These are phyloP conservation scores for Drosophila anomelani DNA, from an alignment of 2,888 invertebrate genomes.

Conservation along the genomic window DNA sequence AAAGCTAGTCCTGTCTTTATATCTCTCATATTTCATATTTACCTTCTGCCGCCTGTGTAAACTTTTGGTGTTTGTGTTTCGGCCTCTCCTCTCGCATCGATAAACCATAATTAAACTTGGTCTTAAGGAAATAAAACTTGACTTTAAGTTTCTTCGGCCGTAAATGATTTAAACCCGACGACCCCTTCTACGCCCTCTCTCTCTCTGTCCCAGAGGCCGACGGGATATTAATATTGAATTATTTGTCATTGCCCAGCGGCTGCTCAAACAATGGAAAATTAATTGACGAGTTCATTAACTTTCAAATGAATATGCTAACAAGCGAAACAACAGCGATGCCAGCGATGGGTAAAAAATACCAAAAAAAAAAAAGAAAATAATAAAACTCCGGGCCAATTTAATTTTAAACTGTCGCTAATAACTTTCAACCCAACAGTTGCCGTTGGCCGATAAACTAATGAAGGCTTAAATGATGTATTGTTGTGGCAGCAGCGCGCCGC, in stretches of 20 bases:
- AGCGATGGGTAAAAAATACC: neutral
- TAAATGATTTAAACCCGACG: conserved; percentile 18
- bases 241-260: conserved; percentile 59
- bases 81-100: neutral
- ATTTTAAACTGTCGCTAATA: conserved; percentile 81
- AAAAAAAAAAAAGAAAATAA: conserved; percentile 7
- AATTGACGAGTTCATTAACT: conserved; percentile 80
- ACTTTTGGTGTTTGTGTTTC: conserved; percentile 11
- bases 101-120: conserved; percentile 26
- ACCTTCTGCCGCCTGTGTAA: conserved; percentile 1
- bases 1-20: neutral
- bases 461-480: conserved; percentile 78
- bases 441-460: conserved; percentile 74
- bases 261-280: conserved; percentile 68
- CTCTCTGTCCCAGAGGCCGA: neutral
- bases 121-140: neutral
- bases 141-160: conserved; percentile 9
- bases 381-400: conserved; percentile 63
- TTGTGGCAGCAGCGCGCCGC: conserved; percentile 39
- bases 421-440: conserved; percentile 66
- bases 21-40: neutral
- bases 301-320: conserved; percentile 72
- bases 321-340: conserved; percentile 20
- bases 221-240: conserved; percentile 63
- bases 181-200: too few species aligned